phyloP scores from a whole-genome alignment of 1,140 invertebrate genomes.

The Drosophila pruinosa region DNA sequence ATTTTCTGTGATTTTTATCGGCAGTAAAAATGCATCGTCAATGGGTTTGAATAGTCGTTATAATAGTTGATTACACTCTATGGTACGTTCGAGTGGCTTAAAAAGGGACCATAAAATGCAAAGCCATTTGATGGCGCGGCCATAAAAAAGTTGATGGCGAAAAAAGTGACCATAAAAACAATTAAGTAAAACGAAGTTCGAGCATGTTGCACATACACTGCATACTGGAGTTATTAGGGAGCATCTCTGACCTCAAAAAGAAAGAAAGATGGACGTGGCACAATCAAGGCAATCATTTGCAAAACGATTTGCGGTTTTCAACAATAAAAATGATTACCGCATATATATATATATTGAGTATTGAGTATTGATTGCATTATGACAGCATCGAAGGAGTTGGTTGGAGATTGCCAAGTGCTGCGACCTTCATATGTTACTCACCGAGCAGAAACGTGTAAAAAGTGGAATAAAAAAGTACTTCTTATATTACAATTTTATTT shows the following conservation, averaged over 20 bases:
- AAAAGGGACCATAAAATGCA: constrained; percentile 62
- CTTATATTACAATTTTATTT: background rate
- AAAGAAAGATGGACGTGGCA: background rate
- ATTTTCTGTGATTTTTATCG: constrained; percentile 73
- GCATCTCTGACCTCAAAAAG: constrained; percentile 13
- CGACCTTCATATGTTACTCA: constrained; percentile 15
- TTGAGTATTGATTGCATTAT: background rate
- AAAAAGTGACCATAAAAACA: constrained; percentile 68
- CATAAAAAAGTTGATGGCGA: constrained; percentile 68
- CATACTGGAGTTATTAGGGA: constrained; percentile 25
- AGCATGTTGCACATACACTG: constrained; percentile 15
- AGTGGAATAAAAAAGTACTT: background rate
- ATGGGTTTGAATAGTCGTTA: constrained; percentile 52
- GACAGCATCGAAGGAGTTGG: constrained; percentile 4
- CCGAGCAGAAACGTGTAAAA: background rate
- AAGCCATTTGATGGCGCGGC: constrained; percentile 71
- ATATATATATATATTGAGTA: constrained; percentile 13
- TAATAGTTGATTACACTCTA: constrained; percentile 49
- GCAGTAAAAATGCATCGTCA: constrained; percentile 49
- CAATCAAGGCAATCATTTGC: constrained; percentile 33
- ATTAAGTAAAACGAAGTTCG: constrained; percentile 52
- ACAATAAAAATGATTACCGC: constrained; percentile 60
- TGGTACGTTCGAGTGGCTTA: background rate
- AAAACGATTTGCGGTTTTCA: constrained; percentile 71
- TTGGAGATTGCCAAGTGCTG: constrained; percentile 16